These are phyloP conservation scores for Cotesia typhae DNA, from an alignment of 1,140 invertebrate species.

Conservation along the genomic window DNA sequence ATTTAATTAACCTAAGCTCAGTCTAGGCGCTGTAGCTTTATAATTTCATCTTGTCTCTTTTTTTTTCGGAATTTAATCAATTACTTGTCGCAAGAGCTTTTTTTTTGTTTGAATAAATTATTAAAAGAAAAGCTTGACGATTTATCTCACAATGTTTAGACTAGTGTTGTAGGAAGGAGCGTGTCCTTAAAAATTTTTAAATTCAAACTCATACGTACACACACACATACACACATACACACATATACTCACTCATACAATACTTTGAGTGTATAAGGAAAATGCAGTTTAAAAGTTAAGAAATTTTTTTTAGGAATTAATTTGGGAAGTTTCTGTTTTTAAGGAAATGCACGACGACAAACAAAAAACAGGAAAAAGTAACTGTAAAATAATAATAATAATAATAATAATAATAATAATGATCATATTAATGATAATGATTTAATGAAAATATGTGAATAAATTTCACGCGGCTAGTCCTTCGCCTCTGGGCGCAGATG, in stretches of 20 bases:
- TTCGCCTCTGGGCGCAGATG: conserved; percentile 62
- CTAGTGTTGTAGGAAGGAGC: conserved; percentile 65
- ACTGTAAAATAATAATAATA: background rate
- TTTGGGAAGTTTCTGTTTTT: background rate
- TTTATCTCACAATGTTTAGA: conserved; percentile 59
- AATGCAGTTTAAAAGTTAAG: conserved; percentile 10
- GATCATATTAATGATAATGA: background rate
- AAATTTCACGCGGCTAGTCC: conserved; percentile 63
- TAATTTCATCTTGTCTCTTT: background rate
- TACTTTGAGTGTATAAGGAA: background rate
- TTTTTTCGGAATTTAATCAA: background rate
- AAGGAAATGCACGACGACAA: background rate
- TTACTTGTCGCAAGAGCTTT: background rate
- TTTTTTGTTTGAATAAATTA: background rate
- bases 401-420: background rate
- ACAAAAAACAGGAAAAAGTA: too few relatives aligned
- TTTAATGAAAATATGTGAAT: background rate
- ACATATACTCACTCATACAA: too few relatives aligned
- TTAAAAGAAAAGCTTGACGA: conserved; percentile 19
- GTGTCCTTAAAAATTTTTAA: too few relatives aligned
- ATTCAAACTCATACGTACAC: too few relatives aligned
- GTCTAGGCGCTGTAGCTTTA: conserved; percentile 53
- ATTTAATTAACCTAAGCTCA: conserved; percentile 50
- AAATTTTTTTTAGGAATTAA: background rate
- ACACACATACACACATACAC: too few relatives aligned